A percentile compares a stretch with the other conserved stretches of the same genome.
These are phyloP conservation scores for Macrocentrus cingulum DNA, from an alignment of 1,140 invertebrate species.

Conservation along the genomic window DNA sequence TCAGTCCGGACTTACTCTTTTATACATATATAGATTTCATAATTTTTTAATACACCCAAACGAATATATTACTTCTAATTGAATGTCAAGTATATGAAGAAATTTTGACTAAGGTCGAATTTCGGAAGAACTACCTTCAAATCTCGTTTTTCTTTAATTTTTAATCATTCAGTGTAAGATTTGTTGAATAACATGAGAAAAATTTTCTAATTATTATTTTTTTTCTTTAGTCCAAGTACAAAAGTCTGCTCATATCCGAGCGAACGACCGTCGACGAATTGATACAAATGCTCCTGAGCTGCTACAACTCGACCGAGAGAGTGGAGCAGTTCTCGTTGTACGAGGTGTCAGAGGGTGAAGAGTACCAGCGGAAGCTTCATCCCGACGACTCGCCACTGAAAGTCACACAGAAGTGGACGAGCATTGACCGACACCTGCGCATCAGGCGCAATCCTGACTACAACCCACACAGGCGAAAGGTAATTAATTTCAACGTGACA, in stretches of 20 bases:
- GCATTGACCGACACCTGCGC: slow-evolving; percentile 72
- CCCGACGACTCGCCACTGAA: slow-evolving; percentile 82
- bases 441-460: slow-evolving; percentile 77
- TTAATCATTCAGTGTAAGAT: too few relatives aligned
- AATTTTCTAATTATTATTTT: slow-evolving; percentile 27
- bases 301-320: slow-evolving; percentile 79
- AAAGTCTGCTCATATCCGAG: slow-evolving; percentile 86
- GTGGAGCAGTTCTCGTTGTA: slow-evolving; percentile 86
- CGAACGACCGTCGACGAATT: slow-evolving; percentile 87
- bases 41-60: too few relatives aligned
- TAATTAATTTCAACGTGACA: slow-evolving; percentile 34
- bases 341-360: slow-evolving; percentile 72
- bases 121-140: too few relatives aligned
- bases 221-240: slow-evolving; percentile 80
- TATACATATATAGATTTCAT: too few relatives aligned
- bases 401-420: slow-evolving; percentile 77
- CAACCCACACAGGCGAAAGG: slow-evolving; percentile 66
- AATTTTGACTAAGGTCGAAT: too few relatives aligned
- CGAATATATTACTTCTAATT: too few relatives aligned
- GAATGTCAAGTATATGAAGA: too few relatives aligned
- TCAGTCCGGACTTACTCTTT: too few relatives aligned
- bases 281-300: slow-evolving; percentile 80
- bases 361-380: slow-evolving; percentile 84
- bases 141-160: too few relatives aligned
- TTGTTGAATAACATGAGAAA: too few relatives aligned